Base-by-base conservation (phyloP, 2,888 invertebrate genomes). In the Galeopsomyia nigrocyanea region DNA sequence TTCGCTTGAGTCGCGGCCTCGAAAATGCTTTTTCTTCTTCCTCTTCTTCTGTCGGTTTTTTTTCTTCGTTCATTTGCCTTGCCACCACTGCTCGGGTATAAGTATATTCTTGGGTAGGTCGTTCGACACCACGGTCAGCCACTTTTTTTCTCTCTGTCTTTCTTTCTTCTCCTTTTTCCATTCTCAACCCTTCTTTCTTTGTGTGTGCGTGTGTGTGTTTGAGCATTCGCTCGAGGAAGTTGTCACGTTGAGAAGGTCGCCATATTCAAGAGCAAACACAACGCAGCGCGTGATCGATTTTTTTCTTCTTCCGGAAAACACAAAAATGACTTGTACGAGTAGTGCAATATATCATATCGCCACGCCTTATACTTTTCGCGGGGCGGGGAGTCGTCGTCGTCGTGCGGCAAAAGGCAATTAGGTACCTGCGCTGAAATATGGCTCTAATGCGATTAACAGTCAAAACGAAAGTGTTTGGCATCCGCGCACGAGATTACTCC, bases 391-490 rank as follows among this genome's bases (percentile, higher is more conserved):
- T 61, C 58, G 62, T 56, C n/a, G 39, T 61, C 58, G 62, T 26
- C 26, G 26, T 26, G 26, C 26, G 26, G 26, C 26, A 26, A 26
- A 26, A 26, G 5, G 67, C 74, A 79, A 73, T 76, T 77, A 75
- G 75, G 75, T 79, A 79, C 79, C 79, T 77, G 79, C 73, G 10
- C 73, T 68, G 76, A 78, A 79, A 79, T 79, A 79, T 77, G 79
- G 64, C 77, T 50, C 67, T 78, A 79, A 79, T 78, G 76, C 77
- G 79, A 79, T 79, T 79, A 39, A 79, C 51, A 39, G 68, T 50
- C n/a, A 69, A 7, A 39, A 10, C 7, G 39, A 39, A 39, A 69
- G 71, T 78, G 77, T 79, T 79, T 77, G 78, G 39, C 13, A n/a
- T 39, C 77, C 70, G 69, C 51, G 61, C 66, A 51, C 56, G 72